Evolutionary conservation across 2,113 vertebrate species (phyloP).

Genomic region (Camelus dromedarius): DNA sequence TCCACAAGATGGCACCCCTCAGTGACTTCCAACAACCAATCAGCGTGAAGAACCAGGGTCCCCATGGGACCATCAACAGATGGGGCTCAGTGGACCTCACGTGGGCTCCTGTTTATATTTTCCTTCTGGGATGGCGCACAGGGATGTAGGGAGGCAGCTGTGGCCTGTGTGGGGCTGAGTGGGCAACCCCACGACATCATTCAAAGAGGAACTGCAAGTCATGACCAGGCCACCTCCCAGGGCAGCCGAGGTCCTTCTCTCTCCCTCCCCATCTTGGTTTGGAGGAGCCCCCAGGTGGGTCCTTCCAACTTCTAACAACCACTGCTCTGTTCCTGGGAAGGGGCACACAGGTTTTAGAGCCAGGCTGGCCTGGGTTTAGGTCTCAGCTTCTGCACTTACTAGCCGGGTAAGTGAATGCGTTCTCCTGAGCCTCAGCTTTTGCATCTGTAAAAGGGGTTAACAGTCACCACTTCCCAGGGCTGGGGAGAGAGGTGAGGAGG

Average conservation of each 20-base stretch:
- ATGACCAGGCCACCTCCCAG: neutral
- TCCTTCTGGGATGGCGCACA: accelerated
- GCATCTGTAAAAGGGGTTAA: neutral
- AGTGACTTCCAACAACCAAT: neutral
- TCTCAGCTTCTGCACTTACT: neutral
- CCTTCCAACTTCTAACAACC: neutral
- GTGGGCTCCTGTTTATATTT: neutral
- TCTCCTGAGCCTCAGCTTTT: neutral
- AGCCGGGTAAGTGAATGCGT: neutral
- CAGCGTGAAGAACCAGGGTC: neutral
- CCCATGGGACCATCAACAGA: accelerated
- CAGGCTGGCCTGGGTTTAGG: neutral
- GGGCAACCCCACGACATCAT: neutral
- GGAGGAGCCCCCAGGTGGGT: accelerated
- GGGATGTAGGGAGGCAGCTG: neutral
- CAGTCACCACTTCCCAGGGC: accelerated
- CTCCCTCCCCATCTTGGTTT: too few relatives aligned
- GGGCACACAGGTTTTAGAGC: neutral
- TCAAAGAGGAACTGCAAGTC: neutral
- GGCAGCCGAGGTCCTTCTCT: neutral
- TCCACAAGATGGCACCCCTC: conserved; percentile 67
- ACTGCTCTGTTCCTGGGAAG: neutral
- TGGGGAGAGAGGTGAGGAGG: neutral
- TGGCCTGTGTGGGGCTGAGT: accelerated
- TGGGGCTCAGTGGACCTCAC: neutral